phyloP scores from a whole-genome alignment of 2,797 vertebrate genomes.

The Austrolebias charrua region DNA sequence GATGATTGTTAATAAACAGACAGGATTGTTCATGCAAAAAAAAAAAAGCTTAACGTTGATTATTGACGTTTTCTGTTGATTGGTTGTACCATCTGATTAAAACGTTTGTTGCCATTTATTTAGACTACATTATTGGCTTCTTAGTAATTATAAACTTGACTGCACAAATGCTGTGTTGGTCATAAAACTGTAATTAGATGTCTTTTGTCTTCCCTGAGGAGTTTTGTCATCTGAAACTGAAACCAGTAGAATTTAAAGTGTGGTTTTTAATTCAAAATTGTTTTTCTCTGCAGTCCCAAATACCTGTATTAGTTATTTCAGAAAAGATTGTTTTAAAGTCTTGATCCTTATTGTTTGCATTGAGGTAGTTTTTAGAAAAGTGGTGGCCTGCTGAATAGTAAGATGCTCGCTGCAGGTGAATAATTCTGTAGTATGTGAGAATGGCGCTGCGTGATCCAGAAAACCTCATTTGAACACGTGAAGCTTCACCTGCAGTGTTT shows the following conservation, averaged over 20 bases:
- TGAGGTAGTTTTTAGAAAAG: conserved; percentile 41
- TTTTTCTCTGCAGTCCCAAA: not conserved
- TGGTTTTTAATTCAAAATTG: conserved; percentile 2
- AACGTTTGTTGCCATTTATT: not conserved
- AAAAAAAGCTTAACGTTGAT: too few species aligned
- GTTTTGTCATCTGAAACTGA: not conserved
- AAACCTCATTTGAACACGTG: conserved; percentile 19
- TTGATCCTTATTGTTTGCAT: conserved; percentile 14
- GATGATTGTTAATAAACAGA: not conserved
- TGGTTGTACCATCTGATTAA: not conserved
- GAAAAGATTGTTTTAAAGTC: conserved; percentile 18
- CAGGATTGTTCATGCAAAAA: not conserved
- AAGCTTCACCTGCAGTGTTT: conserved; percentile 61
- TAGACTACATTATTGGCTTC: not conserved
- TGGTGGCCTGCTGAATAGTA: conserved; percentile 23
- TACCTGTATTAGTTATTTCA: conserved; percentile 20
- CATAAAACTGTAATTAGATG: not conserved
- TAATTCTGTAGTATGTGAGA: conserved; percentile 24
- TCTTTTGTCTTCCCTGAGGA: not conserved
- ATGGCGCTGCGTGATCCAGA: not conserved
- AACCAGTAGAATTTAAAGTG: not conserved
- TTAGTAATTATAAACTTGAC: not conserved
- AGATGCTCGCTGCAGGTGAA: conserved; percentile 21
- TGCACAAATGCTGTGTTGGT: too few species aligned
- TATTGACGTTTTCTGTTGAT: not conserved